A percentile compares a stretch with the other conserved stretches of the same genome.
These are phyloP conservation scores for Ormia ochracea DNA, from an alignment of 2,888 invertebrate genomes.

Conservation along the genomic window DNA sequence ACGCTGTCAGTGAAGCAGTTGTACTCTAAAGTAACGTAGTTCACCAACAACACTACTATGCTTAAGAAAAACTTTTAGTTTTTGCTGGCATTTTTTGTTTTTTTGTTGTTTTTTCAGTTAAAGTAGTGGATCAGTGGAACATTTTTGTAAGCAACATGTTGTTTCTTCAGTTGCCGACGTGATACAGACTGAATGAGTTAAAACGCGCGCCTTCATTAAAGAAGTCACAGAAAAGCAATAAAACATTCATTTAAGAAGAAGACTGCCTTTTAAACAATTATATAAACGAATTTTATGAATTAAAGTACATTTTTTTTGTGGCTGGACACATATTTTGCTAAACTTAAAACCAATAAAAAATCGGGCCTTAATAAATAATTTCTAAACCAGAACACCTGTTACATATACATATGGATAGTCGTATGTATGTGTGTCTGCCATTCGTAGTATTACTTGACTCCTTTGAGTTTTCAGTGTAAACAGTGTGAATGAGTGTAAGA, in stretches of 20 bases:
- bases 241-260: neutral
- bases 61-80: slow-evolving; percentile 30
- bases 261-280: neutral
- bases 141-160: slow-evolving; percentile 54
- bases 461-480: neutral
- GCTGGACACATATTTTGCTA: neutral
- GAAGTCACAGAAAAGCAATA: slow-evolving; percentile 11
- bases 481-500: neutral
- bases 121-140: slow-evolving; percentile 49
- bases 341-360: neutral
- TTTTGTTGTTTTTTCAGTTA: slow-evolving; percentile 44
- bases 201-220: slow-evolving; percentile 66
- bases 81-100: slow-evolving; percentile 12
- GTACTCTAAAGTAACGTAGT: slow-evolving; percentile 46
- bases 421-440: neutral
- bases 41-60: slow-evolving; percentile 27
- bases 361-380: neutral
- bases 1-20: slow-evolving; percentile 34
- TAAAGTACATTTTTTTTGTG: neutral
- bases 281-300: neutral
- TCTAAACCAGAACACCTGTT: neutral
- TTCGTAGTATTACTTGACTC: neutral
- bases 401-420: too few relatives aligned
- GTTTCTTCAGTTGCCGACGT: slow-evolving; percentile 76
- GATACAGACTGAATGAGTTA: slow-evolving; percentile 74